These are phyloP conservation scores for Rhea pennata DNA, from an alignment of 2,113 vertebrate genomes.

Conservation along the genomic window DNA sequence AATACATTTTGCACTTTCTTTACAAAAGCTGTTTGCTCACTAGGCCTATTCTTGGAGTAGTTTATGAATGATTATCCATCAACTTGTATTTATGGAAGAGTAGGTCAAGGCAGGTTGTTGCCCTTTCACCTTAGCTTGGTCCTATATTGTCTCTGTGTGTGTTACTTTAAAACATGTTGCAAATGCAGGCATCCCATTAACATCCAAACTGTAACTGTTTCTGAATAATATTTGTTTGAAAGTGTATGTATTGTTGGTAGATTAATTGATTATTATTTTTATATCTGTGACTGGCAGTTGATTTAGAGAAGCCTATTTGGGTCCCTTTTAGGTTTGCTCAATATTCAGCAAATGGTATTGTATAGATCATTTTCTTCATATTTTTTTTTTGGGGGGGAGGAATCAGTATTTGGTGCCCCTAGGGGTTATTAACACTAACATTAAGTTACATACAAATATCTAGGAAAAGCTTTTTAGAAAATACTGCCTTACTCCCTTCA, in stretches of 20 bases:
- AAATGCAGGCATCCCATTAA: background rate
- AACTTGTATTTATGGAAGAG: background rate
- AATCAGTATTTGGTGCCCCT: background rate
- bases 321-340: background rate
- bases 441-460: background rate
- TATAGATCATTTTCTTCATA: background rate
- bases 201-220: background rate
- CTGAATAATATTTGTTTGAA: background rate
- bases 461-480: background rate
- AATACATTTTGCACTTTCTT: background rate
- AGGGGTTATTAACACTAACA: background rate
- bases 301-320: background rate
- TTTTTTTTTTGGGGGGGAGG: too few relatives aligned
- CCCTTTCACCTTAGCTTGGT: background rate
- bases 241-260: background rate
- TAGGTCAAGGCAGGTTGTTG: background rate
- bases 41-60: background rate
- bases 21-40: background rate
- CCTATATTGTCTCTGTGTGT: rapidly evolving
- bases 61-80: background rate
- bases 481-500: background rate
- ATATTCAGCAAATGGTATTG: background rate
- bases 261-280: background rate
- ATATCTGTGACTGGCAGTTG: background rate
- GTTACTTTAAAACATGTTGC: background rate